Evolutionary conservation across 2,113 vertebrate species (phyloP), one percentile per base, ranked within the genome.

Genomic region (Sorex fumeus): DNA sequence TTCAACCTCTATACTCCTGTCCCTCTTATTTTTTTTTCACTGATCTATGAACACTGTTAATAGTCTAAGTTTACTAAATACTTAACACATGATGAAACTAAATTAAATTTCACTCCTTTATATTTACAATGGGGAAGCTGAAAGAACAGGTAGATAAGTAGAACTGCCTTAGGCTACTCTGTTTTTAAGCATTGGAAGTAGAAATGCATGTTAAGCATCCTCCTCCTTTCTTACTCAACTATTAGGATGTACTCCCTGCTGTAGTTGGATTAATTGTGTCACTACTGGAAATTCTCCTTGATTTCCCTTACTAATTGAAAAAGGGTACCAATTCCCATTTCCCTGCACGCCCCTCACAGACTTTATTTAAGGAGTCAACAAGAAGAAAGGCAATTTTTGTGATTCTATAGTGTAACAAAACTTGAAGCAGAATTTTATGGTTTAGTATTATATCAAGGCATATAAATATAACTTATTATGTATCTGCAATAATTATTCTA

Each of bases 301-400:
- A 90, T 87, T 95, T 95, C 69, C 64, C 89, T 78, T 89, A 74
- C 60, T 95, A 93, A 96, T 95, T 93, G 66, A 87, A 95, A 95
- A 77, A 45, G 90, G 64, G 57, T 93, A 91, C 64, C 7, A 78
- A 71, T 75, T 88, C 88, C 74, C 89, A 85, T 82, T 82, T 75
- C 66, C 64, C 69, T 78, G 43, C 43, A 93, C 87, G 67, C 34
- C 79, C 45, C 27, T 3, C 27, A 30, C 21, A 83, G 76, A 87
- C 3, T 6, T 84, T 91, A 92, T 81, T 87, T 91, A 93, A 50
- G 80, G 94, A 95, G 66, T 80, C 88, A 94, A 82, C 8, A 64
- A 45, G 40, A 92, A 90, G 43, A 84, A 25, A 91, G 86, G 71
- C 93, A 95, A 83, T 80, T 91, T 21, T 66, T 93, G 69, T 70